Evolutionary conservation across 2,888 invertebrate genomes (phyloP).

Genomic region (Aelia acuminata): DNA sequence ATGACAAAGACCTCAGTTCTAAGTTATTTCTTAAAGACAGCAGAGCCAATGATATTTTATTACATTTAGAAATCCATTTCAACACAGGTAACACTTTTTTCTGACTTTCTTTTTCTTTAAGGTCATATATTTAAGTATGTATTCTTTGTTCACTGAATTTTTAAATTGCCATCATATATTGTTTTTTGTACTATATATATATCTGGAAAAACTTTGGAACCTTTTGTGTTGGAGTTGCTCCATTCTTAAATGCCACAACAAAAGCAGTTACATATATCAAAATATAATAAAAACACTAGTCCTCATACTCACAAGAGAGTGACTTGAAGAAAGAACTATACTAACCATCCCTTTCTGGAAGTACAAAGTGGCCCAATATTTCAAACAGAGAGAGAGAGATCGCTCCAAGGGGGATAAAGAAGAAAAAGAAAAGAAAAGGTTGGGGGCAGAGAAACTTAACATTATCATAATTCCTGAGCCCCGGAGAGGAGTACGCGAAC

Average conservation of each 20-base stretch:
- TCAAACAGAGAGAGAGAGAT: neutral
- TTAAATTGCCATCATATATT: neutral
- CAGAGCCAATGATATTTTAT: too few relatives aligned
- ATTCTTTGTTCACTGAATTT: neutral
- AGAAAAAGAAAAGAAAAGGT: neutral
- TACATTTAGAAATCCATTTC: too few relatives aligned
- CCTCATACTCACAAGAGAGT: neutral
- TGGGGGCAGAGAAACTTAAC: neutral
- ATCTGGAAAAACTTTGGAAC: neutral
- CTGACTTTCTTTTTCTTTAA: too few relatives aligned
- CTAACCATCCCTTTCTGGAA: neutral
- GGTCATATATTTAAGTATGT: too few relatives aligned
- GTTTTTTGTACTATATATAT: neutral
- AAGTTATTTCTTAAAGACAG: too few relatives aligned
- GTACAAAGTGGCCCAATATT: conserved; percentile 27
- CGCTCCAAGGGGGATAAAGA: neutral
- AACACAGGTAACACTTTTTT: too few relatives aligned
- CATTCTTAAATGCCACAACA: neutral
- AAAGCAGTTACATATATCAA: neutral
- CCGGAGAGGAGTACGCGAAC: neutral
- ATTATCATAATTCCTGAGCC: conserved; percentile 12
- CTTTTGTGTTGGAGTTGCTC: neutral
- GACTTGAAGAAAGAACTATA: neutral
- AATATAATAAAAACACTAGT: neutral
- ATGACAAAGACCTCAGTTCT: too few relatives aligned